Evolutionary conservation across 1,140 invertebrate genomes (phyloP), one percentile per base, ranked within the genome.

Genomic region (Lordiphosa collinella): DNA sequence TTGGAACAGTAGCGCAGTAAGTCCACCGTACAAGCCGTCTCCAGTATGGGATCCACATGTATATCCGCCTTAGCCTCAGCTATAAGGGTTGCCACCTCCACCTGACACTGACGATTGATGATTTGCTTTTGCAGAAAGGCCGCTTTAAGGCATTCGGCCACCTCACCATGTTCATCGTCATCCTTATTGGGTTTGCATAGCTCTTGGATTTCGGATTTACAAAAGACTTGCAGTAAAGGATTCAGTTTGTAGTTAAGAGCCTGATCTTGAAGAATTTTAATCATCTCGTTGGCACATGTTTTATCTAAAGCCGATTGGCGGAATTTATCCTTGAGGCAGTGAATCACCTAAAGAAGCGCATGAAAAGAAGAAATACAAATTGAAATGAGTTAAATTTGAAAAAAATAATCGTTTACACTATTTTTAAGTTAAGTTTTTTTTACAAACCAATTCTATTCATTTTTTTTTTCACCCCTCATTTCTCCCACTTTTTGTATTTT

Each of bases 101-200:
- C 88, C 16, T 90, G 89, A 88, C 96, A 97, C 66, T 93, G 93
- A 10, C 92, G 91, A 54, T 92, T 93, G 71, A 93, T 93, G 9
- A 96, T 93, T 89, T 92, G 92, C 80, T 93, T 93, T 76, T 91
- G 91, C 52, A 92, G 89, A 58, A 96, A 93, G 65, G 92, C 94
- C 86, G 92, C 92, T 89, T 98, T 98, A 8, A 99, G 90, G 90
- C 97, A 99, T 90, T 98, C 96, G 88, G 96, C 95, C 8, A 89
- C 92, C 86, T 92, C 89, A 34, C 92, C 93, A 70, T 90, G 89
- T 52, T 91, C 90, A 48, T 92, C 91, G 1, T 90, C 90, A 32
- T 91, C 90, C 38, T 68, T 56, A 59, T 90, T 85, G 6, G 86
- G 72, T 57, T 91, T 90, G 88, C 92, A 94, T 51, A 93, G 91